Base-by-base conservation (phyloP, 2,888 invertebrate species). In the Lasioglossum zephyrum region DNA sequence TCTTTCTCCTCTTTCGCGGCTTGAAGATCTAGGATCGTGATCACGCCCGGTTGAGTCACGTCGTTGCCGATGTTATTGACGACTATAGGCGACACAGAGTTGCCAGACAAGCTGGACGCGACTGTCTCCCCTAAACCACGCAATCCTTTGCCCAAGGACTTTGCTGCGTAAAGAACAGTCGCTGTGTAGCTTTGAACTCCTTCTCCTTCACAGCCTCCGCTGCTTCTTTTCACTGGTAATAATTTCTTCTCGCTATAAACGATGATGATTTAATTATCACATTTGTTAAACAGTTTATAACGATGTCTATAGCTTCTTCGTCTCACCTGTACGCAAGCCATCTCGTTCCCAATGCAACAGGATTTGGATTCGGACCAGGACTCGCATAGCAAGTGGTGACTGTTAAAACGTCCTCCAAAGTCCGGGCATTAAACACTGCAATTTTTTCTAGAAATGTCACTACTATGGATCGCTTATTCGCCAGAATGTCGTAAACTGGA, bases 141-240 rank as follows among this genome's bases (percentile, higher is more conserved):
- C 78, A 99, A 95, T 0, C 99, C 99, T 95, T 98, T 98, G 82
- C 99, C 98, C 60, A 99, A 96, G 36, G 98, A 98, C 96, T 99
- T 99, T 31, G 99, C 99, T 2, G 99, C 99, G 95, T 99, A 98
- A 16, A 99, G 96, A 78, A 99, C 98, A 0, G 99, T 98, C 1
- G 99, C 99, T 73, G 99, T 99, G 92, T 98, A 98, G 94, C 98
- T 98, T 93, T 98, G 97, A 22, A 98, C 97, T 22, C 98, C 98
- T 94, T 98, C 98, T 44, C 96, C 97, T 95, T 98, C 98, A 95
- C 97, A 97, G 2, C 98, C 98, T 2, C 98, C 98, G 84, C 97
- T 97, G 94, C 98, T 98, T 81, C 97, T 96, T 94, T 97, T 97
- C 0, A 97, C 96, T 75, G 97, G 97, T 86, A 97, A 96, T 74